Base-by-base conservation (phyloP, 1,140 invertebrate genomes). In the Aradophagus sp. region DNA sequence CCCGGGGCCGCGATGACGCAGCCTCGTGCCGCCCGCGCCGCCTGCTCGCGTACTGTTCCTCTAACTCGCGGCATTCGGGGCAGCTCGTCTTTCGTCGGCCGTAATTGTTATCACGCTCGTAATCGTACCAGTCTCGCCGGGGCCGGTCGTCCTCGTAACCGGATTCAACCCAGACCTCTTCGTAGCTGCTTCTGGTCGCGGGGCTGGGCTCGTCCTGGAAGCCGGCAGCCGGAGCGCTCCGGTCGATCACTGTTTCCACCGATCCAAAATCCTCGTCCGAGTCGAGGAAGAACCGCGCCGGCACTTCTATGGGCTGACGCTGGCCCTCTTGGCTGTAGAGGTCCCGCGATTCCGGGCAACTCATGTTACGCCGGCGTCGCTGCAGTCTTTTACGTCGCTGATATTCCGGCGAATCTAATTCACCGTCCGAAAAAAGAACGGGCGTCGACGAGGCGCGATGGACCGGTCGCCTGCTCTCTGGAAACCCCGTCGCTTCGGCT, bases 211-310 rank as follows among this genome's bases (percentile, higher is more conserved):
- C 41, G 0, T 50, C 29, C 1, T 16, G 14, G 23, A 42, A 61
- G 7, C 1, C n/a, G 8, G 11, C 26, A 5, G 39, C 26, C 5
- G 42, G 42, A 6, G 47, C 62, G 5, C 36, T 53, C 5, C 48
- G 36, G 45, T 84, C 74, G 5, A 84, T 77, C 15, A 84, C 81
- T 12, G 83, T 84, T 34, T 84, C 83, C 34, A 76, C 74, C 5
- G 83, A 83, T 3, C 82, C 83, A 34, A 84, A 84, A 5, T 85
- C 82, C 20, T 84, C 79, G 63, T 82, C 80, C 10, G 83, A 84
- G 23, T 80, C 77, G n/a, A 79, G 56, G 5, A 80, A 66, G 10
- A 76, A 73, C 5, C 45, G 73, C 11, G 72, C 63, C 2, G 56
- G 52, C 5, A 61, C 56, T 3, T 71, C 47, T 15, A 62, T 19